These are phyloP conservation scores for Microplitis mediator DNA, from an alignment of 1,140 invertebrate genomes.

Conservation along the genomic window DNA sequence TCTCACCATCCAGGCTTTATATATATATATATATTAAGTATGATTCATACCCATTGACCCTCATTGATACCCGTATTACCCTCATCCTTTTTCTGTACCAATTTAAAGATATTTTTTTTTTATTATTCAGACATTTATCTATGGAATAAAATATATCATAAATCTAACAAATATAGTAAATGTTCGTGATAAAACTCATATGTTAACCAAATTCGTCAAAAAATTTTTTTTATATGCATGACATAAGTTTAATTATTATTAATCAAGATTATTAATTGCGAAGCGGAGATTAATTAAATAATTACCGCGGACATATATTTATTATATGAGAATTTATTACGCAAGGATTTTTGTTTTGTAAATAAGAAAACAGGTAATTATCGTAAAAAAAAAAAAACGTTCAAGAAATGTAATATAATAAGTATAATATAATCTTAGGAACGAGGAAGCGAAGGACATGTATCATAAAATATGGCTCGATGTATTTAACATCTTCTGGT, in stretches of 20 bases:
- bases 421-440: background rate
- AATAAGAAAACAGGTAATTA: conserved; percentile 10
- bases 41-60: conserved; percentile 27
- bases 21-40: conserved; percentile 15
- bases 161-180: too few relatives aligned
- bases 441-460: conserved; percentile 18
- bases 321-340: background rate
- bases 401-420: too few relatives aligned
- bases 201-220: background rate
- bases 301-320: background rate
- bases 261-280: too few relatives aligned
- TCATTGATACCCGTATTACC: background rate
- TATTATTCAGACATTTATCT: too few relatives aligned
- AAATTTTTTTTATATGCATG: background rate
- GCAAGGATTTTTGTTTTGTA: background rate
- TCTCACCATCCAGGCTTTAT: background rate
- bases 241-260: conserved; percentile 9
- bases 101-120: background rate
- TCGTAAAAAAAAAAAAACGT: background rate
- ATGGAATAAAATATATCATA: too few relatives aligned
- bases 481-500: background rate
- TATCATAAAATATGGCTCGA: background rate
- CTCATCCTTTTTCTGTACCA: conserved; percentile 19
- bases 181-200: background rate
- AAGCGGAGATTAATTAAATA: too few relatives aligned